Conservation (phyloP, 23 tunicate genomes). For the Aplidium turbinatum region DNA sequence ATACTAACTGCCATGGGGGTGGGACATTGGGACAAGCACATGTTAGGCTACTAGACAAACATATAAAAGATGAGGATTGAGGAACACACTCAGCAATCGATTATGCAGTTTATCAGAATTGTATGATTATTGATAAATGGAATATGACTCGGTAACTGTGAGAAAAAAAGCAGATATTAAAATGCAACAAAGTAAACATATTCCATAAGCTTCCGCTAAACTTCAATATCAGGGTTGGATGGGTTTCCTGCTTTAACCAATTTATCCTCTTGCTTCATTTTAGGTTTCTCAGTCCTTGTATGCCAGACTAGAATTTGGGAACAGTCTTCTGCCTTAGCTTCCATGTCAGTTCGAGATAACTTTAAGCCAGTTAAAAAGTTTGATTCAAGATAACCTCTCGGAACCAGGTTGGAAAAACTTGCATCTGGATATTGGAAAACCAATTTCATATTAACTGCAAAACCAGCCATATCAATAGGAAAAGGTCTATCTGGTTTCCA, state of each 20-base stretch:
- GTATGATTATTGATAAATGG: no score
- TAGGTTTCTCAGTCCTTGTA: constrained; percentile 96
- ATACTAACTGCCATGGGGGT: no score
- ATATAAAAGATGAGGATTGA: no score
- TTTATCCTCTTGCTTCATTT: constrained; percentile 80
- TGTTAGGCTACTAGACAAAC: no score
- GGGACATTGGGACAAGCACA: no score
- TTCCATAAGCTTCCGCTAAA: no score
- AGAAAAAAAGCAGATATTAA: no score
- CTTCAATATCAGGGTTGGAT: constrained; percentile 82
- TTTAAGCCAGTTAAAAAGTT: constrained; percentile 69
- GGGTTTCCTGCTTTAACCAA: constrained; percentile 67
- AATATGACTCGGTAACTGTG: no score
- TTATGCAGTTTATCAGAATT: no score
- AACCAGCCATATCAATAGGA: constrained; percentile 99
- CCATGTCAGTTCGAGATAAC: constrained; percentile 46
- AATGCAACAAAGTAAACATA: no score
- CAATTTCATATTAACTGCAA: constrained; percentile 77
- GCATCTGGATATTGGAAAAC: constrained; percentile 50
- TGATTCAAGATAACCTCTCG: constrained; percentile 86
- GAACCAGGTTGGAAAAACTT: constrained; percentile 58
- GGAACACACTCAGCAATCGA: no score
- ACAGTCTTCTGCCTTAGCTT: constrained; percentile 81
- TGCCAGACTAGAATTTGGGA: constrained; percentile 91
- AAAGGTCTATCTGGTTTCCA: constrained; percentile 97